Evolutionary conservation across 2,113 vertebrate species (phyloP).

Genomic region (Bettongia penicillata): DNA sequence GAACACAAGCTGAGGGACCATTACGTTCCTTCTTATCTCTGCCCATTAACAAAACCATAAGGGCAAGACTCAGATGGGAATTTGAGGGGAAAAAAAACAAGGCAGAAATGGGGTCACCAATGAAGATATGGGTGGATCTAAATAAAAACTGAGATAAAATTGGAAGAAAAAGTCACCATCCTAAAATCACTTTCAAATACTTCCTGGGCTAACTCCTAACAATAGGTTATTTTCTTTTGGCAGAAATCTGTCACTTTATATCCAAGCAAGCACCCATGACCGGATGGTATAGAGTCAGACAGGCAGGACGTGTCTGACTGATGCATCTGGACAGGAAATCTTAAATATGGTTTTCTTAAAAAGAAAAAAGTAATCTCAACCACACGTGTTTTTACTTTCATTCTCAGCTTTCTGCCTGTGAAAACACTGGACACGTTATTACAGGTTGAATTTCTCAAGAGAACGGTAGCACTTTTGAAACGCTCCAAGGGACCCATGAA

Average conservation of each 20-base stretch:
- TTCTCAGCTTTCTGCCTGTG: conserved; percentile 42
- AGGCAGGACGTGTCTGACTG: conserved; percentile 45
- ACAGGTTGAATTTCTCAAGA: conserved; percentile 20
- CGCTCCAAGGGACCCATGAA: conserved; percentile 5
- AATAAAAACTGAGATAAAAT: conserved; percentile 39
- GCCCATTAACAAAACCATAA: conserved; percentile 33
- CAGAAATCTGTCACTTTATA: conserved; percentile 53
- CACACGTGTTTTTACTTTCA: conserved; percentile 61
- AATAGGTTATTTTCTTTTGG: neutral
- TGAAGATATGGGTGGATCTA: conserved; percentile 21
- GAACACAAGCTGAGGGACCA: neutral
- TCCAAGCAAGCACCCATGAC: conserved; percentile 37
- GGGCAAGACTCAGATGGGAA: neutral
- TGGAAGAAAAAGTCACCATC: neutral
- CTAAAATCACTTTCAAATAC: conserved; percentile 22
- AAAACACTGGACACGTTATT: conserved; percentile 54
- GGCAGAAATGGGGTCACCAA: neutral
- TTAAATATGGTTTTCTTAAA: conserved; percentile 60
- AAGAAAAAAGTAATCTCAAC: conserved; percentile 58
- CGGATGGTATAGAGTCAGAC: conserved; percentile 49
- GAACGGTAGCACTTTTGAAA: conserved; percentile 9
- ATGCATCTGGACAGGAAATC: conserved; percentile 71
- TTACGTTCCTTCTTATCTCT: conserved; percentile 16
- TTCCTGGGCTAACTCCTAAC: conserved; percentile 20
- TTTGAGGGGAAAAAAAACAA: neutral